Conservation (phyloP, 2,113 vertebrate genomes). For the Oncorhynchus kisutch region DNA sequence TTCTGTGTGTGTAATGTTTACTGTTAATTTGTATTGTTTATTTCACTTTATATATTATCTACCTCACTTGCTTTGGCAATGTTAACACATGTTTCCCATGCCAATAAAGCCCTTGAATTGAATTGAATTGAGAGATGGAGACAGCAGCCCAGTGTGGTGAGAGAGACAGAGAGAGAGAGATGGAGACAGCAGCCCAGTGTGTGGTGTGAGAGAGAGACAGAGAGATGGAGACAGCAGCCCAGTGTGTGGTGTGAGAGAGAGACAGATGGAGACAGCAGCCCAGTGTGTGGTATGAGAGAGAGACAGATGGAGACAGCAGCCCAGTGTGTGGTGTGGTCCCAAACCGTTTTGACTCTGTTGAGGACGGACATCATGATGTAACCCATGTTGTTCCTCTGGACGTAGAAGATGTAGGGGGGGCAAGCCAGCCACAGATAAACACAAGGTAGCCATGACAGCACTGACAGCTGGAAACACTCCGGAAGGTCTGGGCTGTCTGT, state of each 20-base stretch:
- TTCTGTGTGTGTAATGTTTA: too few relatives aligned
- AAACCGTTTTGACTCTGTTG: constrained; percentile 91
- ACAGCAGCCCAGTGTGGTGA: neutral
- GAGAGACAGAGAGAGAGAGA: too few relatives aligned
- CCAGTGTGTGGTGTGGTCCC: constrained; percentile 18
- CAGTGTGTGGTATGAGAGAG: neutral
- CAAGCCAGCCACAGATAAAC: constrained; percentile 83
- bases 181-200: neutral
- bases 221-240: too few relatives aligned
- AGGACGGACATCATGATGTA: constrained; percentile 90
- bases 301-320: too few relatives aligned
- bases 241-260: neutral
- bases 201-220: neutral
- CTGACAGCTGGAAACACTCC: constrained; percentile 88
- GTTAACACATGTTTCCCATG: too few relatives aligned
- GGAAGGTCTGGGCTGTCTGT: constrained; percentile 85
- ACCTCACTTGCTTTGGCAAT: too few relatives aligned
- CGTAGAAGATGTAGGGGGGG: constrained; percentile 84
- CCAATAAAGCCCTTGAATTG: too few relatives aligned
- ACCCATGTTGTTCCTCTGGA: constrained; percentile 76
- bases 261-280: neutral
- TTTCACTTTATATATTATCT: too few relatives aligned
- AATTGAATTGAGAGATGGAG: too few relatives aligned
- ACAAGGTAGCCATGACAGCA: constrained; percentile 89
- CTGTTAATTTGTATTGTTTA: too few relatives aligned